Conservation (phyloP, 2,797 vertebrate species). For the Tokudaia tokunoshimensis region DNA sequence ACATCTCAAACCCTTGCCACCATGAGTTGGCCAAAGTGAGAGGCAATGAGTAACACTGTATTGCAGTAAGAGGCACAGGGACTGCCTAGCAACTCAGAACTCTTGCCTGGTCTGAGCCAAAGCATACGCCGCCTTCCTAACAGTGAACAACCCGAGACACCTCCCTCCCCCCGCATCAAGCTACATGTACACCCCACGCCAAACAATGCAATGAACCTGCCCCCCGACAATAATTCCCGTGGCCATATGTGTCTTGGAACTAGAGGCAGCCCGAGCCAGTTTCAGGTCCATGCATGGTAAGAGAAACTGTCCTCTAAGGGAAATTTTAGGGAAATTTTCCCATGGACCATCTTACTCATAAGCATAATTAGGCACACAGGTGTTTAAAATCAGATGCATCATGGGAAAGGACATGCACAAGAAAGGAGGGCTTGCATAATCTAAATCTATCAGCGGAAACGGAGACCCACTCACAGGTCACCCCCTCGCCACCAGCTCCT, state of each 20-base stretch:
- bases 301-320: background rate
- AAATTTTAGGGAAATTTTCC: background rate
- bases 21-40: background rate
- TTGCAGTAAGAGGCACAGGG: too few species aligned
- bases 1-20: background rate
- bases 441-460: background rate
- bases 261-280: too few species aligned
- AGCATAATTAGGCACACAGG: background rate
- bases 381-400: background rate
- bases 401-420: background rate
- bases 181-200: background rate
- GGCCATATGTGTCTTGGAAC: background rate
- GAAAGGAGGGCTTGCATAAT: background rate
- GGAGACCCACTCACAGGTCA: background rate
- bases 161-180: background rate
- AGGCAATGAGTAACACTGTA: background rate
- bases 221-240: background rate
- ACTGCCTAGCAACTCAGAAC: too few species aligned
- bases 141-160: background rate
- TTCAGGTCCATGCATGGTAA: too few species aligned
- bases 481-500: background rate
- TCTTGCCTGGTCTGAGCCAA: background rate
- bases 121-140: background rate
- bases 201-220: background rate
- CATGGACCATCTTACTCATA: too few species aligned